phyloP scores from a whole-genome alignment of 2,113 vertebrate genomes.

The Neogobius melanostomus region DNA sequence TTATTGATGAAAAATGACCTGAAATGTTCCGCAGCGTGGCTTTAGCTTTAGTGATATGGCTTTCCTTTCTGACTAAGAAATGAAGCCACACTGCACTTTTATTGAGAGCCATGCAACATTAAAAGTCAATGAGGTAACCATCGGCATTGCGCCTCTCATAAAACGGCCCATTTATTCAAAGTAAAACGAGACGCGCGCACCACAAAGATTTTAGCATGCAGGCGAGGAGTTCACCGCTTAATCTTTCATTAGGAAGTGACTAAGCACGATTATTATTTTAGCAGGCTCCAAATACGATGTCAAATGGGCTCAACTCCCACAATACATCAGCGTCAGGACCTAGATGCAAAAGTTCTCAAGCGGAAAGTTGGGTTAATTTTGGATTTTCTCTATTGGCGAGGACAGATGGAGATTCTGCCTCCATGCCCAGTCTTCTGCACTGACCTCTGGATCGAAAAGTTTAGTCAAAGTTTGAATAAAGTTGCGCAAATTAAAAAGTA shows the following conservation, averaged over 20 bases:
- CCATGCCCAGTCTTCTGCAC: background rate
- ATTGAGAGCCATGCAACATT: background rate
- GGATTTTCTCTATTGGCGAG: background rate
- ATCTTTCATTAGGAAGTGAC: constrained; percentile 10
- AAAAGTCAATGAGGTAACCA: constrained; percentile 2
- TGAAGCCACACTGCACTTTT: background rate
- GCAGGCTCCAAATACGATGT: constrained; percentile 1
- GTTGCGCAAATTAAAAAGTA: background rate
- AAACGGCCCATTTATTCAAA: background rate
- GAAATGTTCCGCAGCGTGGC: too few relatives aligned
- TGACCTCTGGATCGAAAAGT: background rate
- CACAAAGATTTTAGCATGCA: constrained; percentile 3
- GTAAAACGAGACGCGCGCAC: background rate
- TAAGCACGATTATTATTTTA: constrained; percentile 3
- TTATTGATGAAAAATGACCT: too few relatives aligned
- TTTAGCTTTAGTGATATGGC: background rate
- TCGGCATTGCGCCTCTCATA: background rate
- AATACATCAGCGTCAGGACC: background rate
- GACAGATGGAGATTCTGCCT: background rate
- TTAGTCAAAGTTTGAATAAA: too few relatives aligned
- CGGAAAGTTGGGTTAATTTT: background rate
- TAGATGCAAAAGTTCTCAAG: constrained; percentile 6
- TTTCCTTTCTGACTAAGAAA: background rate
- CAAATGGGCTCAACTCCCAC: constrained; percentile 3
- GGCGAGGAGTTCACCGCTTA: background rate